Evolutionary conservation across 30 jellyfish, hydroid and myxozoan genomes (phyloP), one percentile per base, ranked within the genome.

Genomic region (Cassiopea xamachana): DNA sequence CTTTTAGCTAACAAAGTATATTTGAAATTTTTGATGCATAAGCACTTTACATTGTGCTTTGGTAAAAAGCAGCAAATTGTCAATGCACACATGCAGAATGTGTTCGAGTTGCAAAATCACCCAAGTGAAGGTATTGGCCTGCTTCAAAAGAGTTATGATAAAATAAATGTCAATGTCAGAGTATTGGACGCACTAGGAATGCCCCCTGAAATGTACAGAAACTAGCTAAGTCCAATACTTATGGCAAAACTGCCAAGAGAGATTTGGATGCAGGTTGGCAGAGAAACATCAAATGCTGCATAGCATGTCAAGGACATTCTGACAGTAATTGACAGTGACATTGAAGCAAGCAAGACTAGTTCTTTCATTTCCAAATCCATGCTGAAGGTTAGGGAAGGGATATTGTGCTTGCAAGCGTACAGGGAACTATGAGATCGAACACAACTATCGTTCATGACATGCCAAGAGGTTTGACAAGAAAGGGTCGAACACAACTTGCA

Each of bases 11-110:
- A n/a, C n/a, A n/a, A n/a, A n/a, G n/a, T n/a, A n/a, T n/a, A n/a
- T n/a, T n/a, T n/a, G n/a, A n/a, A n/a, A n/a, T n/a, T n/a, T n/a
- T n/a, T n/a, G n/a, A n/a, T n/a, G n/a, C n/a, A n/a, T n/a, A n/a
- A n/a, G n/a, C n/a, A n/a, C n/a, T n/a, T n/a, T n/a, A n/a, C n/a
- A n/a, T n/a, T n/a, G n/a, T n/a, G n/a, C n/a, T 73, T 73, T 14
- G 83, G 83, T 10, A 73, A 73, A 10, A 27, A 14, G 59, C 83
- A 73, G 39, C 59, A 73, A 4, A 44, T 73, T 73, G 39, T 73
- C 59, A 73, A 39, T 13, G 3, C 83, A 13, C 83, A 73, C 13
- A 73, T 73, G 83, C 59, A 73, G 59, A 59, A 73, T 4, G 18
- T 73, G 48, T 39, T 73, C 59, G 39, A 73, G 13, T 44, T 73